A percentile compares a stretch with the other conserved stretches of the same genome.
These are phyloP conservation scores for Brenthis ino DNA, from an alignment of 2,888 invertebrate genomes.

Conservation along the genomic window DNA sequence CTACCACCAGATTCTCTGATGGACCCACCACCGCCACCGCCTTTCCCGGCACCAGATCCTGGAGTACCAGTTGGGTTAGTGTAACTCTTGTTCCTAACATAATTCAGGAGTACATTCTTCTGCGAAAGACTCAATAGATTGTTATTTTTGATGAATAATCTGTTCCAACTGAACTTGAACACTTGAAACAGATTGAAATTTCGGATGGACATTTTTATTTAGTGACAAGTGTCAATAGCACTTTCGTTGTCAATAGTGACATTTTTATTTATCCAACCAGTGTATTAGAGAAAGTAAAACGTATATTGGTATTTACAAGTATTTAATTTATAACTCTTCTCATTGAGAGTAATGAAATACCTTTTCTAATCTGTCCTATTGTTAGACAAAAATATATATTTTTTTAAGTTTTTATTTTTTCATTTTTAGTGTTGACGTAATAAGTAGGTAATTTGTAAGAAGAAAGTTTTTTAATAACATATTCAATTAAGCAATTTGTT, in stretches of 20 bases:
- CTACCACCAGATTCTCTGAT: constrained; percentile 61
- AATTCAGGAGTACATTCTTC: neutral
- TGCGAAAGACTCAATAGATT: neutral
- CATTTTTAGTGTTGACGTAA: too few species aligned
- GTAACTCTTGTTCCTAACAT: constrained; percentile 25
- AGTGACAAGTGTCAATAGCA: neutral
- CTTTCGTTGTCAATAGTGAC: neutral
- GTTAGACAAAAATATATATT: too few species aligned
- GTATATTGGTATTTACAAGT: too few species aligned
- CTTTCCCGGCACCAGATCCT: constrained; percentile 62
- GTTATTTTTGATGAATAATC: neutral
- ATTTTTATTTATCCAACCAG: constrained; percentile 3
- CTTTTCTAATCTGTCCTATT: too few species aligned
- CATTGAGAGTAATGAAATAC: too few species aligned
- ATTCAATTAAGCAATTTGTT: too few species aligned
- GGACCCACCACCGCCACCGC: constrained; percentile 60
- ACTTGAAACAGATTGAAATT: constrained; percentile 7
- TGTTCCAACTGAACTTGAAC: neutral
- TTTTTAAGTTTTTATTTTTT: too few species aligned
- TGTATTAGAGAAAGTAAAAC: too few species aligned
- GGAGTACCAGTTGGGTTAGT: constrained; percentile 42
- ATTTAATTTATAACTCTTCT: too few species aligned
- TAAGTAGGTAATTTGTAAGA: too few species aligned
- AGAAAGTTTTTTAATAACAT: too few species aligned
- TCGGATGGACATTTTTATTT: constrained; percentile 14